Conservation (phyloP, 2,113 vertebrate genomes). For the Antechinus flavipes region DNA sequence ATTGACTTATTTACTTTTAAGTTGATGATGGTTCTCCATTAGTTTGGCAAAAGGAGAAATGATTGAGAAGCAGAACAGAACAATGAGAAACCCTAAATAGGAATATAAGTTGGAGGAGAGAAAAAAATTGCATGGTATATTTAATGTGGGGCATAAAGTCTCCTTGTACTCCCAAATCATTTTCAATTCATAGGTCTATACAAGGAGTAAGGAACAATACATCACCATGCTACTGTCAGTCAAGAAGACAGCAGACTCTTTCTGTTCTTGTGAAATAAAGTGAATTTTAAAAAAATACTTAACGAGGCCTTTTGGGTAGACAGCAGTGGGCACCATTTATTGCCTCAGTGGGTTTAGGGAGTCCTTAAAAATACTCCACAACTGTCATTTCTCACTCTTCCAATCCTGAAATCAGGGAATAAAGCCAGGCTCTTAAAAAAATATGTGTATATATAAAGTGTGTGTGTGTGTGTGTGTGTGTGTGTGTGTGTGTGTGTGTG, state of each 20-base stretch:
- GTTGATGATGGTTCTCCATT: neutral
- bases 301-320: neutral
- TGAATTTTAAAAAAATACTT: neutral
- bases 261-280: neutral
- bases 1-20: neutral
- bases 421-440: conserved; percentile 51
- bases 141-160: conserved; percentile 3
- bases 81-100: neutral
- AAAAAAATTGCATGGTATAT: neutral
- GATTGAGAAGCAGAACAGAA: no score
- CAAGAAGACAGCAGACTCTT: conserved; percentile 28
- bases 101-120: neutral
- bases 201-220: conserved; percentile 32
- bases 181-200: conserved; percentile 20
- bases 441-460: neutral
- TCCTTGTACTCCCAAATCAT: neutral
- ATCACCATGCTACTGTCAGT: neutral
- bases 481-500: no score
- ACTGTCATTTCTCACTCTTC: neutral
- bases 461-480: no score
- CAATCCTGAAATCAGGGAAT: conserved; percentile 51
- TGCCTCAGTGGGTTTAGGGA: neutral
- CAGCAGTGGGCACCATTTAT: neutral
- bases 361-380: neutral
- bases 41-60: conserved; percentile 24